Conservation (phyloP, 2,888 invertebrate genomes). For the Lithophane semibrunnea region DNA sequence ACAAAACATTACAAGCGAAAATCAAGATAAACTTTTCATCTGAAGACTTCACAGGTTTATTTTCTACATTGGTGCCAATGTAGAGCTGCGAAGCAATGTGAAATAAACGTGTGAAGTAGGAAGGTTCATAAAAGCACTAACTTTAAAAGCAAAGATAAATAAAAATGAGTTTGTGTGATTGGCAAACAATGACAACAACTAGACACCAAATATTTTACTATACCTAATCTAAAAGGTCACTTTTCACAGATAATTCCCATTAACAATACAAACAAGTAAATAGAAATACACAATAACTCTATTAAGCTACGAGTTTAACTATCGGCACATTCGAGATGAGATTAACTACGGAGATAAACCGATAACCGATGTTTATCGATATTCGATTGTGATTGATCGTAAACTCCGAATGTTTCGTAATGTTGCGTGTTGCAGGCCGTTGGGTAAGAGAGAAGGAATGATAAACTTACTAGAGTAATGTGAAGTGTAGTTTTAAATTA, state of each 20-base stretch:
- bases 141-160: background rate
- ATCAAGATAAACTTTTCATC: background rate
- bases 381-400: slow-evolving; percentile 46
- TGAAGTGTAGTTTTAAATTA: background rate
- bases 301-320: slow-evolving; percentile 2
- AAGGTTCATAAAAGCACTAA: background rate
- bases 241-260: slow-evolving; percentile 5
- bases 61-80: background rate
- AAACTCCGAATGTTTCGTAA: slow-evolving; percentile 41
- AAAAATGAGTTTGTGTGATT: background rate
- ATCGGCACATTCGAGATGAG: slow-evolving; percentile 15
- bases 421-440: slow-evolving; percentile 20
- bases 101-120: no score
- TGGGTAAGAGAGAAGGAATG: background rate
- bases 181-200: background rate
- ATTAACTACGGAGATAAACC: slow-evolving; percentile 35
- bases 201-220: slow-evolving; percentile 20
- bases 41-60: background rate
- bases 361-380: slow-evolving; percentile 38
- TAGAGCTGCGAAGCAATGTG: no score
- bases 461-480: slow-evolving; percentile 7
- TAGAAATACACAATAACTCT: slow-evolving; percentile 28
- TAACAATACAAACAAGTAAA: background rate
- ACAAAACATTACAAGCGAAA: background rate
- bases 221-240: slow-evolving; percentile 10